These are phyloP conservation scores for Hippopotamus amphibius DNA, from an alignment of 2,113 vertebrate species.

Conservation along the genomic window DNA sequence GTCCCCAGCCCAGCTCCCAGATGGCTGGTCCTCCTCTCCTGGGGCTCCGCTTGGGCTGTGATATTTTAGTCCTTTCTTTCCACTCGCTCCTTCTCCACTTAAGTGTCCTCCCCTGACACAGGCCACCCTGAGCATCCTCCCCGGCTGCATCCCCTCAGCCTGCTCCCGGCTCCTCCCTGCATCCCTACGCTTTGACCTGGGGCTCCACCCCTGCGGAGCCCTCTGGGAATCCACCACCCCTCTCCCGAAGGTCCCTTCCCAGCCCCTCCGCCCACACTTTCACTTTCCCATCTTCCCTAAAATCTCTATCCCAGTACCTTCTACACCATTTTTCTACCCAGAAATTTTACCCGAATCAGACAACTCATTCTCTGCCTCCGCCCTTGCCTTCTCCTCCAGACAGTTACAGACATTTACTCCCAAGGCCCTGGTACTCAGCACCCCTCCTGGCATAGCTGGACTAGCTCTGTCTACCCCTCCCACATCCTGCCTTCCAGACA, in stretches of 20 bases:
- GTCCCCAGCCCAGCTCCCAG: neutral
- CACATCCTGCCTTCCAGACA: neutral
- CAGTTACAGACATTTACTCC: neutral
- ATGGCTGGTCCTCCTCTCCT: neutral
- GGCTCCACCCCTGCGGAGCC: no score
- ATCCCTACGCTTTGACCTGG: no score
- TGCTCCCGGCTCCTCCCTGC: neutral
- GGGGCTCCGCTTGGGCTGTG: neutral
- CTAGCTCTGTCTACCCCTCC: neutral
- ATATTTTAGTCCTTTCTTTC: no score
- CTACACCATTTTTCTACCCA: neutral
- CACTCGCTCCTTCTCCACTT: neutral
- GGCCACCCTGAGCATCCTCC: accelerated
- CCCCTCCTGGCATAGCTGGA: no score
- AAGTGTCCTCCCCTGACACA: neutral
- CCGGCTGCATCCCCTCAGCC: neutral
- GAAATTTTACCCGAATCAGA: neutral
- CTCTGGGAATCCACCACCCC: accelerated
- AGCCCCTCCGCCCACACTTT: neutral
- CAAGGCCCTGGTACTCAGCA: no score
- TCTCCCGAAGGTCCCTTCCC: neutral
- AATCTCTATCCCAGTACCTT: neutral
- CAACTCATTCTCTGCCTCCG: neutral
- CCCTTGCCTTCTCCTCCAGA: neutral
- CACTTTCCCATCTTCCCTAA: neutral